These are phyloP conservation scores for Amorpha juglandis DNA, from an alignment of 2,888 invertebrate species.

Conservation along the genomic window DNA sequence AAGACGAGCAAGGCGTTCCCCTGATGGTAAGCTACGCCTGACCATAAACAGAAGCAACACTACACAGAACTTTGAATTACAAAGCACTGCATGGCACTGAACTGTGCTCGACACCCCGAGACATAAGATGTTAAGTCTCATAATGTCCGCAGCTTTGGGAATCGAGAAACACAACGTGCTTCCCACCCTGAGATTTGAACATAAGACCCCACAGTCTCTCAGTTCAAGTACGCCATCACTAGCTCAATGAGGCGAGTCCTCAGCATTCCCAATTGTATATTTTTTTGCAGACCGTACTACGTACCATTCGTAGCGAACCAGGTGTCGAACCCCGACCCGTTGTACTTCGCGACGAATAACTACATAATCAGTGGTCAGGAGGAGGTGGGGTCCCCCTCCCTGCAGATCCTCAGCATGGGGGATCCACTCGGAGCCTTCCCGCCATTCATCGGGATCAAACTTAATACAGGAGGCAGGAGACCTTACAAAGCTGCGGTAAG, in stretches of 20 bases:
- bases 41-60: no score
- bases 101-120: no score
- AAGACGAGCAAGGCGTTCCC: no score
- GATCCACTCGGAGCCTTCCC: constrained; percentile 88
- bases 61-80: no score
- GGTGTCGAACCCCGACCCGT: constrained; percentile 82
- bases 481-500: constrained; percentile 86
- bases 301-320: constrained; percentile 87
- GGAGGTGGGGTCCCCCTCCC: constrained; percentile 68
- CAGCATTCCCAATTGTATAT: neutral
- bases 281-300: constrained; percentile 82
- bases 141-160: no score
- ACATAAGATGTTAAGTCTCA: no score
- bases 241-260: constrained; percentile 1
- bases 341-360: constrained; percentile 88
- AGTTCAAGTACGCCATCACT: no score
- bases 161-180: no score
- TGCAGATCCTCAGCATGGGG: constrained; percentile 85
- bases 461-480: constrained; percentile 70
- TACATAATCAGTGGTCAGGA: constrained; percentile 88
- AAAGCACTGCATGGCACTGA: no score
- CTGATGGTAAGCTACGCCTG: no score
- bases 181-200: no score
- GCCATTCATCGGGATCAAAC: constrained; percentile 75
- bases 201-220: no score